These are phyloP conservation scores for Platysteira castanea DNA, from an alignment of 2,113 vertebrate genomes.

Conservation along the genomic window DNA sequence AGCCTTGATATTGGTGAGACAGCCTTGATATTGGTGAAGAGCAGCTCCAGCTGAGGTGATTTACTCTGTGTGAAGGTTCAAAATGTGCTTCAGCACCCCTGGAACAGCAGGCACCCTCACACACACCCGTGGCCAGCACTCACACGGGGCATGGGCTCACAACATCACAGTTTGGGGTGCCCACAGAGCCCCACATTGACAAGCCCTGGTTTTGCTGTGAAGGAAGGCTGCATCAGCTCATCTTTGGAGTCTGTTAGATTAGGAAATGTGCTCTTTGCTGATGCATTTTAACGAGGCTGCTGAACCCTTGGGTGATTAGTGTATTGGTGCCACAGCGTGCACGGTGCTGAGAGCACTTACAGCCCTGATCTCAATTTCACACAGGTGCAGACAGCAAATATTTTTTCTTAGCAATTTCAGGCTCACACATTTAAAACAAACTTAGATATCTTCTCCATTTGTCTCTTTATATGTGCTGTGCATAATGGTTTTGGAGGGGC, in stretches of 20 bases:
- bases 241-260: neutral
- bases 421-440: neutral
- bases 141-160: accelerated
- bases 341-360: neutral
- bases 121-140: accelerated
- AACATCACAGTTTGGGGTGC: neutral
- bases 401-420: slow-evolving; percentile 8
- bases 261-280: neutral
- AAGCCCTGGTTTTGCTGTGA: neutral
- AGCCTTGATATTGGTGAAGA: neutral
- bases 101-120: accelerated
- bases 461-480: neutral
- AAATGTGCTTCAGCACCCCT: neutral
- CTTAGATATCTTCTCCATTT: neutral
- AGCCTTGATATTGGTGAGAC: neutral
- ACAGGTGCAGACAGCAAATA: slow-evolving; percentile 35
- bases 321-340: neutral
- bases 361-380: neutral
- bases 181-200: accelerated
- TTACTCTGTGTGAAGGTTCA: neutral
- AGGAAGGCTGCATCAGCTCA: neutral
- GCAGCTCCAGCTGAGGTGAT: neutral
- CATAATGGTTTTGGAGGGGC: neutral
- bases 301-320: neutral
- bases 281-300: neutral